Conservation (phyloP, 2,113 vertebrate species). For the Tauraco erythrolophus region DNA sequence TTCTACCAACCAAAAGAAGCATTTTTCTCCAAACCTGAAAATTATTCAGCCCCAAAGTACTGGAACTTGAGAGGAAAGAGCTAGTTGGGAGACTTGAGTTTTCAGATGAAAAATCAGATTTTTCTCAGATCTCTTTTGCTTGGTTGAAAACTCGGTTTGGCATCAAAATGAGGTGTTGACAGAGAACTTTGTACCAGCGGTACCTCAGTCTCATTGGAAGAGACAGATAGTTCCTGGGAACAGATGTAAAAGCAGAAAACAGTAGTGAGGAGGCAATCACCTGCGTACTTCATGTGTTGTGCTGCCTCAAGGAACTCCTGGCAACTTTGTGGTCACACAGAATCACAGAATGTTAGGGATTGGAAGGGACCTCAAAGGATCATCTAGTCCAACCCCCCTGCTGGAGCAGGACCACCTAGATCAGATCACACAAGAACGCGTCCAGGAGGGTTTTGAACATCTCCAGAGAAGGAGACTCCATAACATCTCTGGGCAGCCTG, state of each 20-base stretch:
- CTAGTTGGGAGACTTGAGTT: neutral
- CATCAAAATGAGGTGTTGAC: neutral
- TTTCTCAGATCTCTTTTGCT: neutral
- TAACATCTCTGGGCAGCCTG: too few species aligned
- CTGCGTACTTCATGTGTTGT: neutral
- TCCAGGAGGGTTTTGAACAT: too few species aligned
- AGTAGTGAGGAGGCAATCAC: neutral
- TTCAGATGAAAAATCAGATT: neutral
- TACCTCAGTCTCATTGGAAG: neutral
- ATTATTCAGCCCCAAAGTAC: neutral
- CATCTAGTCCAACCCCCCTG: too few species aligned
- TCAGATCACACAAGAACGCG: too few species aligned
- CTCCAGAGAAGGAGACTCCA: too few species aligned
- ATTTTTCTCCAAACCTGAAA: neutral
- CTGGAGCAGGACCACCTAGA: too few species aligned
- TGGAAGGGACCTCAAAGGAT: too few species aligned
- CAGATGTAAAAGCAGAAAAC: neutral
- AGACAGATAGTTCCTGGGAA: neutral
- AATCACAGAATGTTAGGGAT: too few species aligned
- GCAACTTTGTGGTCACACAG: rapidly evolving
- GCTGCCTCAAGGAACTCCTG: neutral
- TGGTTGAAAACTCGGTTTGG: neutral
- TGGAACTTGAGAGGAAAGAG: neutral
- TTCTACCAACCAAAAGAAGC: neutral
- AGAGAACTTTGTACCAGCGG: neutral